Evolutionary conservation across 1,140 invertebrate genomes (phyloP).

Genomic region (Zeugodacus cucurbitae): DNA sequence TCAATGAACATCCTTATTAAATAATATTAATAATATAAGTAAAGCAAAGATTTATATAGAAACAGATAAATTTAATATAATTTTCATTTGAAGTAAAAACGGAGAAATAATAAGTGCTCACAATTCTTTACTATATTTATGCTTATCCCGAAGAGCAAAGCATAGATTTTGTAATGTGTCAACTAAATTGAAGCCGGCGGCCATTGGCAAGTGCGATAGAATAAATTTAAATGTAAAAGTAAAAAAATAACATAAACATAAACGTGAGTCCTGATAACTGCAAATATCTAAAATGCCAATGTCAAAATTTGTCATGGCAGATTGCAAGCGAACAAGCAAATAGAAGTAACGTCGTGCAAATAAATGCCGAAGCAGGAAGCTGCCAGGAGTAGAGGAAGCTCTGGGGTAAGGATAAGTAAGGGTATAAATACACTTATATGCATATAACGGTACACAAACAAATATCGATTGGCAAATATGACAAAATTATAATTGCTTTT

Average conservation of each 20-base stretch:
- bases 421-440: neutral
- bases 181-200: neutral
- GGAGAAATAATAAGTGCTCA: too few species aligned
- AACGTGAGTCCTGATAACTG: conserved; percentile 27
- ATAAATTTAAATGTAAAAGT: neutral
- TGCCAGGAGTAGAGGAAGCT: neutral
- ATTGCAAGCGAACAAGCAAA: neutral
- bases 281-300: conserved; percentile 38
- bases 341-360: neutral
- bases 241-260: neutral
- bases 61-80: too few species aligned
- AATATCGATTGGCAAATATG: conserved; percentile 43
- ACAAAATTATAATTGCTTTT: conserved; percentile 46
- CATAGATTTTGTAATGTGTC: conserved; percentile 8
- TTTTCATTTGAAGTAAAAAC: too few species aligned
- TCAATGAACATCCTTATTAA: too few species aligned
- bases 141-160: too few species aligned
- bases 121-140: too few species aligned
- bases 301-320: conserved; percentile 31
- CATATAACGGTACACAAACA: neutral
- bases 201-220: conserved; percentile 12
- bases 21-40: too few species aligned
- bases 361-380: neutral
- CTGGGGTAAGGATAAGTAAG: neutral
- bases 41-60: too few species aligned